Percentiles rank a stretch among this genome's conserved stretches.
Evolutionary conservation across 2,113 vertebrate genomes (phyloP).

Genomic region (Gadus chalcogrammus): DNA sequence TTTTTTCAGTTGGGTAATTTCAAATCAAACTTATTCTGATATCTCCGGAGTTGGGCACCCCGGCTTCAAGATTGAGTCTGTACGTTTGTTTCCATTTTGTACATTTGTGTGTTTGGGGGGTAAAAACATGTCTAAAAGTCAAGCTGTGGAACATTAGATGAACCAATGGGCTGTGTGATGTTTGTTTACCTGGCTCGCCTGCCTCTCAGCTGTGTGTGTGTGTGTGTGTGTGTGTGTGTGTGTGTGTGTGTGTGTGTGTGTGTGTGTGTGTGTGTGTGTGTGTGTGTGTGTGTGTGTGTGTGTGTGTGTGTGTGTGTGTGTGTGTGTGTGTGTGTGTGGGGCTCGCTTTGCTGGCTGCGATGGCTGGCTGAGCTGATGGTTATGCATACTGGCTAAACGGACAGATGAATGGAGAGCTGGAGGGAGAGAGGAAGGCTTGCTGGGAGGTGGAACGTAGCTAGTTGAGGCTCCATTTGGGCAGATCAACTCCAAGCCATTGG

Average conservation of each 20-base stretch:
- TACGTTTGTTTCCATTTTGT: conserved; percentile 3
- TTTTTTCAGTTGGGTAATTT: background rate
- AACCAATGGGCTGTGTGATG: conserved; percentile 70
- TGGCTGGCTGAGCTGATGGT: conserved; percentile 67
- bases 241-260: conserved; percentile 24
- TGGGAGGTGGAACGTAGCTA: conserved; percentile 43
- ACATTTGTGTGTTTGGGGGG: conserved; percentile 8
- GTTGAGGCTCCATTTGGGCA: conserved; percentile 64
- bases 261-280: conserved; percentile 1
- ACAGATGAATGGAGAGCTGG: conserved; percentile 54
- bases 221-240: conserved; percentile 20
- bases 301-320: conserved; percentile 16
- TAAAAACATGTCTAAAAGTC: conserved; percentile 50
- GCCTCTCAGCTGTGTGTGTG: conserved; percentile 33
- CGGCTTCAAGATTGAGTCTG: background rate
- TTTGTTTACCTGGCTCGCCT: conserved; percentile 71
- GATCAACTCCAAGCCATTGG: conserved; percentile 68
- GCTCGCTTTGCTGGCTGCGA: conserved; percentile 59
- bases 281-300: conserved; percentile 3
- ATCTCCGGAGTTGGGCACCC: no score
- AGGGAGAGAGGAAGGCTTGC: conserved; percentile 15
- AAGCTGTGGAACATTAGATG: conserved; percentile 59
- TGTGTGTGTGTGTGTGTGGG: conserved; percentile 29
- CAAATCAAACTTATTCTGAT: no score
- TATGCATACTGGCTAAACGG: conserved; percentile 68